Evolutionary conservation across 2,113 vertebrate species (phyloP).

Genomic region (Myotis brandtii): DNA sequence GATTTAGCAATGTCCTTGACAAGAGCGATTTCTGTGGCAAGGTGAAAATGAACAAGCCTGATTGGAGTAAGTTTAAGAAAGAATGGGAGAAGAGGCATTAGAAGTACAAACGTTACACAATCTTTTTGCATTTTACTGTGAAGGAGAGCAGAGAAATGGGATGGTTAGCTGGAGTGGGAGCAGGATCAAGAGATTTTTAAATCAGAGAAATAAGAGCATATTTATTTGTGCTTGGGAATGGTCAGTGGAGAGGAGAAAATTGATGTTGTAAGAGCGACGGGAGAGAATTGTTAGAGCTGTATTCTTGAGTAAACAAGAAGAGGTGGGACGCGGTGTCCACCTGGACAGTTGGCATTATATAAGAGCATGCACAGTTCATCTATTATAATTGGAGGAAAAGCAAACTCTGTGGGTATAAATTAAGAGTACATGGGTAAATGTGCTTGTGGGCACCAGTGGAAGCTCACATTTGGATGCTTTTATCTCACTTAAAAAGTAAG

Average conservation of each 20-base stretch:
- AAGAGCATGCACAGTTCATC: neutral
- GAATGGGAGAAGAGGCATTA: neutral
- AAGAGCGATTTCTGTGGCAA: neutral
- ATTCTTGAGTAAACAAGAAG: slow-evolving; percentile 14
- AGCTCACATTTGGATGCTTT: neutral
- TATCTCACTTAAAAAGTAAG: neutral
- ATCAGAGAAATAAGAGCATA: neutral
- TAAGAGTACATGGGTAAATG: neutral
- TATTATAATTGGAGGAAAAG: neutral
- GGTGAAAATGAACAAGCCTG: slow-evolving; percentile 32
- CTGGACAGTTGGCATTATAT: neutral
- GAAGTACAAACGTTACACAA: neutral
- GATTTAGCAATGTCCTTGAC: slow-evolving; percentile 36
- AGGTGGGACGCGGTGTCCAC: neutral
- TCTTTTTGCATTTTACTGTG: neutral
- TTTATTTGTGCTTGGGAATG: neutral
- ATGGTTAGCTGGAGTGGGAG: neutral
- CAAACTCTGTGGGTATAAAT: neutral
- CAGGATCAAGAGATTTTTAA: slow-evolving; percentile 41
- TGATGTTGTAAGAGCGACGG: neutral
- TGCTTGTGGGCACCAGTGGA: neutral
- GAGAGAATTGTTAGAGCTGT: neutral
- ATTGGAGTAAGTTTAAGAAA: neutral
- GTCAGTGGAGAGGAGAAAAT: neutral
- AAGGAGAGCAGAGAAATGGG: neutral